These are phyloP conservation scores for Oncorhynchus nerka DNA, from an alignment of 2,113 vertebrate genomes.

Conservation along the genomic window DNA sequence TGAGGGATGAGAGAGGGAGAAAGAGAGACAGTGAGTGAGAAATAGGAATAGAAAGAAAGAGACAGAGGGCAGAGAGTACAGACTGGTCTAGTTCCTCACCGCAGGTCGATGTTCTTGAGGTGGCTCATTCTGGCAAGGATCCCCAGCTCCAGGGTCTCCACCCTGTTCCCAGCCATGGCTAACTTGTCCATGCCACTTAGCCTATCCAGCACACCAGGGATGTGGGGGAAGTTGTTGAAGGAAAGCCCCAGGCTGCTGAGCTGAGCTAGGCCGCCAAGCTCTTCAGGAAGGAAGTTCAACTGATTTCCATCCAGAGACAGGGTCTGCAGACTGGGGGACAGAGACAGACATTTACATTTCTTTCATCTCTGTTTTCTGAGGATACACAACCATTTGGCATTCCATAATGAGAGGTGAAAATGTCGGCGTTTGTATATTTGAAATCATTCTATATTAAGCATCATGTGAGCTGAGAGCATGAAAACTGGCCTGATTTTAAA, in stretches of 20 bases:
- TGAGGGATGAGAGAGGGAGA: background rate
- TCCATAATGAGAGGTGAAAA: background rate
- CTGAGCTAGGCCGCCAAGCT: constrained; percentile 83
- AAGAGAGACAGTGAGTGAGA: too few species aligned
- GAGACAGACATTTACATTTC: background rate
- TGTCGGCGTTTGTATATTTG: constrained; percentile 6
- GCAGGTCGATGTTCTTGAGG: constrained; percentile 86
- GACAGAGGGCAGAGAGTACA: background rate
- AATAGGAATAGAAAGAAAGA: background rate
- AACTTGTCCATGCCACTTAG: constrained; percentile 82
- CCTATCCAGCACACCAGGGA: constrained; percentile 85
- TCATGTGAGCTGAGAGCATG: constrained; percentile 20
- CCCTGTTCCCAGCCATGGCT: constrained; percentile 86
- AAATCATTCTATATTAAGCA: constrained; percentile 11
- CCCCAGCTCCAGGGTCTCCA: constrained; percentile 80
- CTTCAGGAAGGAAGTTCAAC: constrained; percentile 84
- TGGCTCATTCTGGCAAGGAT: constrained; percentile 80
- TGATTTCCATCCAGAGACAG: constrained; percentile 92
- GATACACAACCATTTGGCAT: background rate
- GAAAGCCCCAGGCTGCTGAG: constrained; percentile 88
- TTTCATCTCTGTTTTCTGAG: background rate
- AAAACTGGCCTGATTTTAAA: constrained; percentile 31
- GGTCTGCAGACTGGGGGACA: constrained; percentile 82
- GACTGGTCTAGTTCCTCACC: constrained; percentile 72
- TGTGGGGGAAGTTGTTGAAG: constrained; percentile 86